Evolutionary conservation across 2,888 invertebrate genomes (phyloP), one percentile per base, ranked within the genome.

Genomic region (Sphaerophoria rueppellii): DNA sequence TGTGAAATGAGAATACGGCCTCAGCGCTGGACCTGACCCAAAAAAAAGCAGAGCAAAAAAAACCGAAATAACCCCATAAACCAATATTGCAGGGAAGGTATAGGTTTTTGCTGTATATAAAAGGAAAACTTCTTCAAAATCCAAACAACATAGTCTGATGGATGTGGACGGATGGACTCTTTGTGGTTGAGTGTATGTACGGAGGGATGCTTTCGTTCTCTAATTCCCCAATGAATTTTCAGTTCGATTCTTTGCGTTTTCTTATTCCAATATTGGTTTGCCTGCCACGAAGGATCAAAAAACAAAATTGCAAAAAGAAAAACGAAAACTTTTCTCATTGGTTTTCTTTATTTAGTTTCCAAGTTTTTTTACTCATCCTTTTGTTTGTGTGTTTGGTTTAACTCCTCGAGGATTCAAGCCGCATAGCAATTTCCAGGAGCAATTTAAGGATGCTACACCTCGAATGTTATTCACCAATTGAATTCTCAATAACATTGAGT

Each of bases 171-270:
- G 75, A 72, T 69, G 71, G 80, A 69, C 70, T 76, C 69, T 81
- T 80, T 73, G 46, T 63, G 80, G 80, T 70, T 35, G 63, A 76
- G 67, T 67, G 40, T 52, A 52, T 37, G 24, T 50, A 46, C 46
- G 54, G 50, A 52, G 58, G 48, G 73, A 85, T 52, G 67, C 52
- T 43, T 12, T 43, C 40, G 24, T 24, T 67, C 24, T 70, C 73
- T 80, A 85, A 81, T 85, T 85, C 85, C 85, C 85, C 76, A 81
- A 85, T 85, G 85, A 81, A 85, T 80, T 85, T 85, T 85, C 81
- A 73, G 76, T 81, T 76, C 81, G 63, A 85, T 81, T 81, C 76
- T 67, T 67, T 75, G 58, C 71, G 48, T 76, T 83, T 50, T 55
- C 69, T 67, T 50, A 7, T 48, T 37, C 46, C 65, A 58, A 81